Base-by-base conservation (phyloP, 35 echinoderm and acorn worm species). In the Diadema setosum region DNA sequence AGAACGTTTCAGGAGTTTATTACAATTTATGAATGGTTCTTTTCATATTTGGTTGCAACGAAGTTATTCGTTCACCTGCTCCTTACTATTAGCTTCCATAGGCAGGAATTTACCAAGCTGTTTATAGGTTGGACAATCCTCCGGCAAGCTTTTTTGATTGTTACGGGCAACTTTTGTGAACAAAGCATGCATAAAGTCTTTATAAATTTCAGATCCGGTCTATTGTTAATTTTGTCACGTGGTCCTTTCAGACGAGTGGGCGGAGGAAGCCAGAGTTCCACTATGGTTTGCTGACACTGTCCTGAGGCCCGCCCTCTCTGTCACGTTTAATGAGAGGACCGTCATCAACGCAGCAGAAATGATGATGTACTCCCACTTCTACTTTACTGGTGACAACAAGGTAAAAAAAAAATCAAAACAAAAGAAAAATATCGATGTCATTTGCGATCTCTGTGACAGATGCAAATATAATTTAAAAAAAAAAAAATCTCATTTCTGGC, bases 301-400 rank as follows among this genome's bases (percentile, higher is more conserved):
- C 0, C 35, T 89, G n/a, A 45, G 74, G 2, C 87, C 87, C 3
- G 70, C 87, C 16, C 42, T 89, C 1, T 89, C 87, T 6, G 87
- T 89, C 37, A 81, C 87, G 3, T 58, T 89, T 2, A 89, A 89
- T 44, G 87, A 89, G 46, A 44, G 74, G 25, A 31, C 48, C 43
- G 76, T 60, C 15, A 48, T 89, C 1, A 89, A 76, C 21, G 87
- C 87, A 2, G 87, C 87, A 57, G 87, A 89, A 55, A 89, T 89
- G 48, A 27, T 89, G 48, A 81, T 80, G 55, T 89, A 89, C 31
- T 81, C 76, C 6, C 87, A 89, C 23, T 39, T 89, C 21, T 89
- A 89, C 43, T 89, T 81, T 33, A 75, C 76, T 2, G 76, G 87
- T 23, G 87, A 89, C 25, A 33, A 33, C 2, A 52, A 89, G 87